Conservation (phyloP, 2,888 invertebrate species). For the Nysson spinosus region DNA sequence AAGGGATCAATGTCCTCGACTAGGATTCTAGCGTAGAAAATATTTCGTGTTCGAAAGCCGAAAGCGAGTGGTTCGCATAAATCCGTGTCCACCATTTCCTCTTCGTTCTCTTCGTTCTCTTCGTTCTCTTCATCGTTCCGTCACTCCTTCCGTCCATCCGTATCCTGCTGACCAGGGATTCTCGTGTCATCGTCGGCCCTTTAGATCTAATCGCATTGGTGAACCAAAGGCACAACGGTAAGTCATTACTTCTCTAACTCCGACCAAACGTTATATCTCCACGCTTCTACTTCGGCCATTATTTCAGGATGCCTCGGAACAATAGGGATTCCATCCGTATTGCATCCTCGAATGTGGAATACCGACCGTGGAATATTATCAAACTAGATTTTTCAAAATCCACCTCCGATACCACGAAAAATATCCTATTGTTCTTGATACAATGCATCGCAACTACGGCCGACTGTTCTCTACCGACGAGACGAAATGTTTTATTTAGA, state of each 20-base stretch:
- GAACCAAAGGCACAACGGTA: constrained; percentile 17
- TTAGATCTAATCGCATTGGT: constrained; percentile 34
- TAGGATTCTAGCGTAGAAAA: constrained; percentile 27
- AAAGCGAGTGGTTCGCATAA: constrained; percentile 19
- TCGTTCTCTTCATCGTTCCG: neutral
- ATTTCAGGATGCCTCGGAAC: neutral
- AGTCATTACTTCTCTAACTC: constrained; percentile 8
- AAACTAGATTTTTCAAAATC: too few relatives aligned
- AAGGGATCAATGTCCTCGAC: constrained; percentile 33
- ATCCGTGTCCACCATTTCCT: too few relatives aligned
- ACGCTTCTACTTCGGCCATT: neutral
- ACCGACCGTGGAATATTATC: too few relatives aligned
- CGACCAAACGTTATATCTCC: neutral
- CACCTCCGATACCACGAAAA: too few relatives aligned
- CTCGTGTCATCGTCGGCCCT: constrained; percentile 40
- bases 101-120: neutral
- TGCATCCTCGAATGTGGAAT: too few relatives aligned
- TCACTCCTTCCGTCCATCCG: constrained; percentile 18
- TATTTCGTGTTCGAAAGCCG: constrained; percentile 32
- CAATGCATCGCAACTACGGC: too few relatives aligned
- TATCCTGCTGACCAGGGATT: constrained; percentile 28
- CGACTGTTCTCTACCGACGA: too few relatives aligned
- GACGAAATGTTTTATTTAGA: too few relatives aligned
- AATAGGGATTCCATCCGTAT: too few relatives aligned
- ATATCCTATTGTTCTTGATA: too few relatives aligned